Evolutionary conservation across 2,888 invertebrate genomes (phyloP).

Genomic region (Drosophila lutescens): DNA sequence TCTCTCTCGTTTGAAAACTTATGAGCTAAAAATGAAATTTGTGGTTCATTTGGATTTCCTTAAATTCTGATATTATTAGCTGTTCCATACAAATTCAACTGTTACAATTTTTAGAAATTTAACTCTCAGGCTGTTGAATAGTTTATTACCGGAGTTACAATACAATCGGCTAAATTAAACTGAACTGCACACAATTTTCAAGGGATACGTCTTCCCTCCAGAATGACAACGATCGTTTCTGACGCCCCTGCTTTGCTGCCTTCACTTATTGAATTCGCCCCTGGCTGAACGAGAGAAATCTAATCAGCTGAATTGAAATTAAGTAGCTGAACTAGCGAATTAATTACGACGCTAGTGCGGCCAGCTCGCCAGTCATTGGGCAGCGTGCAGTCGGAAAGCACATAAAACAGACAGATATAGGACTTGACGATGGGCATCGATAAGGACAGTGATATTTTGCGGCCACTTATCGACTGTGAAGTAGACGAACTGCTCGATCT

Average conservation of each 20-base stretch:
- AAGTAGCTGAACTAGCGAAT: conserved; percentile 21
- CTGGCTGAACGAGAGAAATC: conserved; percentile 55
- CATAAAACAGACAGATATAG: not conserved
- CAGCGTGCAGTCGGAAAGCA: conserved; percentile 16
- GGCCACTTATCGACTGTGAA: conserved; percentile 69
- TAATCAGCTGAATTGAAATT: conserved; percentile 62
- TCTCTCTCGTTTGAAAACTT: too few species aligned
- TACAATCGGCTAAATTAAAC: too few species aligned
- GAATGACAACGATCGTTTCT: too few species aligned
- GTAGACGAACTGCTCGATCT: conserved; percentile 70
- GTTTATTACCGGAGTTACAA: too few species aligned
- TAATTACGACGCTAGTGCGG: conserved; percentile 4
- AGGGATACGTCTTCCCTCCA: too few species aligned
- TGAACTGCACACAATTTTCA: too few species aligned
- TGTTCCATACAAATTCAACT: too few species aligned
- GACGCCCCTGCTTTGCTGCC: not conserved
- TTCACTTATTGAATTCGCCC: not conserved
- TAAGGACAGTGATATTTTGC: conserved; percentile 73
- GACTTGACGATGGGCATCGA: conserved; percentile 38
- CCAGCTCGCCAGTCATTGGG: conserved; percentile 19
- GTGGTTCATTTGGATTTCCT: too few species aligned
- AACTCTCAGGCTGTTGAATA: too few species aligned
- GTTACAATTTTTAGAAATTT: too few species aligned
- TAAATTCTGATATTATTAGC: too few species aligned
- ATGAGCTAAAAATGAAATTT: too few species aligned